These are phyloP conservation scores for Callitettix versicolor DNA, from an alignment of 1,140 invertebrate genomes.

Conservation along the genomic window DNA sequence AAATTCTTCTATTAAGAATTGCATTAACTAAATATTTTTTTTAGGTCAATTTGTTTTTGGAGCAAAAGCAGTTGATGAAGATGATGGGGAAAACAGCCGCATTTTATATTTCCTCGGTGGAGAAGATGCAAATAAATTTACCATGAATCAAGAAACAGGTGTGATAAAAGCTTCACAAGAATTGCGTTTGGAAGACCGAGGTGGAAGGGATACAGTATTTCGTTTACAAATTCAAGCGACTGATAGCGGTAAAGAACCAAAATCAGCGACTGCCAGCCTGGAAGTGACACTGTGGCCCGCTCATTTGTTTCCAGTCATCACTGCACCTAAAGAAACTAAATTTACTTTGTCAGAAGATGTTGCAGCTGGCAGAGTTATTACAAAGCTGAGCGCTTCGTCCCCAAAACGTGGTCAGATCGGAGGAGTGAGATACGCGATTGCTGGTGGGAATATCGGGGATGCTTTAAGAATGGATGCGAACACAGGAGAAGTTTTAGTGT, in stretches of 20 bases:
- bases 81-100: slow-evolving; percentile 66
- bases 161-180: slow-evolving; percentile 63
- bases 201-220: slow-evolving; percentile 43
- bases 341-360: slow-evolving; percentile 73
- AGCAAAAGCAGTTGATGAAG: slow-evolving; percentile 67
- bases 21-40: slow-evolving; percentile 10
- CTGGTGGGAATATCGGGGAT: slow-evolving; percentile 81
- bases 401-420: slow-evolving; percentile 58
- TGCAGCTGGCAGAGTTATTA: slow-evolving; percentile 57
- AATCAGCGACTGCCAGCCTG: slow-evolving; percentile 54
- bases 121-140: slow-evolving; percentile 62
- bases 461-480: slow-evolving; percentile 68
- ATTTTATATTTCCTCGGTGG: slow-evolving; percentile 69
- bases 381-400: slow-evolving; percentile 55
- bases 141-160: slow-evolving; percentile 64
- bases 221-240: slow-evolving; percentile 61
- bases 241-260: slow-evolving; percentile 50
- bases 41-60: slow-evolving; percentile 74
- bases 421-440: slow-evolving; percentile 68
- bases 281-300: slow-evolving; percentile 57
- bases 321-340: slow-evolving; percentile 48
- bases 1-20: too few relatives aligned
- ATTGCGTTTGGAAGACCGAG: slow-evolving; percentile 18
- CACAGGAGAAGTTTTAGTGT: slow-evolving; percentile 67
- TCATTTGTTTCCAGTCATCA: slow-evolving; percentile 63